phyloP scores from a whole-genome alignment of 2,888 invertebrate species.

The Calliscelio sp. region DNA sequence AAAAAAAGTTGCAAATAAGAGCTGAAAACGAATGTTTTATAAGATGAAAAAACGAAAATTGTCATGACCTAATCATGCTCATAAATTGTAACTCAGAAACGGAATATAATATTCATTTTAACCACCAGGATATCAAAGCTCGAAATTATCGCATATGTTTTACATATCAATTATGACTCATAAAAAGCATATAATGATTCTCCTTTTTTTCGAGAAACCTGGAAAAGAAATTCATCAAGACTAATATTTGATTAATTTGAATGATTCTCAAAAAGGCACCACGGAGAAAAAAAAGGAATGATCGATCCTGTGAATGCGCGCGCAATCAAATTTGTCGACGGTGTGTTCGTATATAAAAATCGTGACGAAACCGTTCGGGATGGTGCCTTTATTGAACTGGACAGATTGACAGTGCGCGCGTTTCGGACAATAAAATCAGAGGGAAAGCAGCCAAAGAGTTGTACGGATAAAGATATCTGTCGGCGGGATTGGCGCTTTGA shows the following conservation, averaged over 20 bases:
- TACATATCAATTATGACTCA: constrained; percentile 49
- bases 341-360: too few relatives aligned
- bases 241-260: constrained; percentile 25
- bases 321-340: constrained; percentile 49
- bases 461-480: constrained; percentile 73
- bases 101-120: constrained; percentile 56
- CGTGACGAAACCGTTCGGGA: constrained; percentile 65
- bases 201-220: not conserved
- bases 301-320: constrained; percentile 50
- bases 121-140: constrained; percentile 8
- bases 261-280: constrained; percentile 12
- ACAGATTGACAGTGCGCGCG: constrained; percentile 73
- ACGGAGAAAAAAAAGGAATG: constrained; percentile 33
- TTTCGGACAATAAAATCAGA: constrained; percentile 74
- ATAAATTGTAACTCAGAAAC: constrained; percentile 43
- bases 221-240: constrained; percentile 7
- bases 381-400: constrained; percentile 67
- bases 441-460: constrained; percentile 66
- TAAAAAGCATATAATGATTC: too few relatives aligned
- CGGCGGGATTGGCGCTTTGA: constrained; percentile 72
- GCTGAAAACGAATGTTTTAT: too few relatives aligned
- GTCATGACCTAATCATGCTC: constrained; percentile 51
- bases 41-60: too few relatives aligned
- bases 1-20: too few relatives aligned
- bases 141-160: constrained; percentile 41